Evolutionary conservation across 2,113 vertebrate genomes (phyloP).

Genomic region (Pseudonaja textilis): DNA sequence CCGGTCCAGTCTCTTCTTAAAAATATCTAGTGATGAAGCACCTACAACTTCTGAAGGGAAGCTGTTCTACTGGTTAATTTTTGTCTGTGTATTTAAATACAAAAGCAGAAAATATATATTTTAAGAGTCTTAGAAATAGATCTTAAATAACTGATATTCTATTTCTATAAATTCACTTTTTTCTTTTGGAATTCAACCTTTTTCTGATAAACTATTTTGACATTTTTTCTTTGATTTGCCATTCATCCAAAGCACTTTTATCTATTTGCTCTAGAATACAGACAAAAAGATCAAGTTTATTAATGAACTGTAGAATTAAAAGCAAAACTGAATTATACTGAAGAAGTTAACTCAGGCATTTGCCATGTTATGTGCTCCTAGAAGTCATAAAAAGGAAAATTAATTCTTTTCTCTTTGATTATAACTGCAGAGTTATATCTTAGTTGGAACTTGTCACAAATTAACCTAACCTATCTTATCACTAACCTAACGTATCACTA

Average conservation of each 20-base stretch:
- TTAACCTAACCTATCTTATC: background rate
- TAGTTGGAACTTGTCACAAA: background rate
- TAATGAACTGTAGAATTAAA: background rate
- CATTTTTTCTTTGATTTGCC: background rate
- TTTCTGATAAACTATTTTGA: background rate
- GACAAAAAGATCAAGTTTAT: background rate
- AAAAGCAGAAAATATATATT: background rate
- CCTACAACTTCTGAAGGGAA: background rate
- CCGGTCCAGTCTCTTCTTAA: background rate
- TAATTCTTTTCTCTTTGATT: background rate
- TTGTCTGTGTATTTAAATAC: background rate
- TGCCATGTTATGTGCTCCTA: background rate
- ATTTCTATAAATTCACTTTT: background rate
- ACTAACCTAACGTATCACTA: too few species aligned
- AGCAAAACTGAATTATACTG: background rate
- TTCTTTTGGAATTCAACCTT: background rate
- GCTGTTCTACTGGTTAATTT: background rate
- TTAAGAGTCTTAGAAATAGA: background rate
- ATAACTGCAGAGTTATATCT: background rate
- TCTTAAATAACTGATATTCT: background rate
- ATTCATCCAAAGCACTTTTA: background rate
- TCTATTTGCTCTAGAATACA: background rate
- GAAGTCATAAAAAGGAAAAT: background rate
- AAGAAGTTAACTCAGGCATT: background rate
- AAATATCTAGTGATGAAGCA: background rate